Evolutionary conservation across 2,888 invertebrate genomes (phyloP).

Genomic region (Neocrepidodera transversa): DNA sequence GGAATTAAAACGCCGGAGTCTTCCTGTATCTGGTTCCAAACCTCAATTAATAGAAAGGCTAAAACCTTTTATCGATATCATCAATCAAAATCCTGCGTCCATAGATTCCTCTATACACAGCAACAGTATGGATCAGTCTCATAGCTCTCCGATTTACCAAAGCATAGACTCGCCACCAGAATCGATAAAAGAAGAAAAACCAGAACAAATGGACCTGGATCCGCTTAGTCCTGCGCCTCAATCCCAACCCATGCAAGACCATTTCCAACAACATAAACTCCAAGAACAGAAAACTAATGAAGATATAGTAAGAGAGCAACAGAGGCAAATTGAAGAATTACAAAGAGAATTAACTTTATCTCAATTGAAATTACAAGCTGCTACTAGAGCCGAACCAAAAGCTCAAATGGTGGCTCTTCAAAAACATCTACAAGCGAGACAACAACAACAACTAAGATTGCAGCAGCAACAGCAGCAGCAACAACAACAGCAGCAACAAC

Average conservation of each 20-base stretch:
- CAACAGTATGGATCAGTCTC: slow-evolving; percentile 57
- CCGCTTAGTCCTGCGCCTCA: slow-evolving; percentile 60
- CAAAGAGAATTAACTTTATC: slow-evolving; percentile 82
- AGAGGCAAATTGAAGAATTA: slow-evolving; percentile 85
- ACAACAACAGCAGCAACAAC: slow-evolving; percentile 56
- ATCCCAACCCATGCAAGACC: slow-evolving; percentile 53
- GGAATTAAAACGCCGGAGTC: slow-evolving; percentile 90
- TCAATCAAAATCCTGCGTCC: slow-evolving; percentile 45
- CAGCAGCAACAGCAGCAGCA: slow-evolving; percentile 64
- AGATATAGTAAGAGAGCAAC: slow-evolving; percentile 83
- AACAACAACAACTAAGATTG: slow-evolving; percentile 60
- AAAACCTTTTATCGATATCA: slow-evolving; percentile 69
- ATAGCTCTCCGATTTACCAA: slow-evolving; percentile 62
- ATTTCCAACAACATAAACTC: slow-evolving; percentile 36
- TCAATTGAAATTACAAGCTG: slow-evolving; percentile 77
- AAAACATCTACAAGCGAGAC: slow-evolving; percentile 56
- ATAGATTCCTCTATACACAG: slow-evolving; percentile 51
- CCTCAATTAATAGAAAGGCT: slow-evolving; percentile 92
- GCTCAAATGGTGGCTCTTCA: slow-evolving; percentile 55
- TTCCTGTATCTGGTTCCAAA: slow-evolving; percentile 96
- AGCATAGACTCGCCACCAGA: slow-evolving; percentile 55
- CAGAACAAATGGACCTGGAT: slow-evolving; percentile 60
- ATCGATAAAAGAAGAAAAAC: slow-evolving; percentile 41
- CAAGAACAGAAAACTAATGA: slow-evolving; percentile 59
- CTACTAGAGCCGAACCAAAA: slow-evolving; percentile 58